Base-by-base conservation (phyloP, 2,888 invertebrate genomes). In the Drosophila limbata region DNA sequence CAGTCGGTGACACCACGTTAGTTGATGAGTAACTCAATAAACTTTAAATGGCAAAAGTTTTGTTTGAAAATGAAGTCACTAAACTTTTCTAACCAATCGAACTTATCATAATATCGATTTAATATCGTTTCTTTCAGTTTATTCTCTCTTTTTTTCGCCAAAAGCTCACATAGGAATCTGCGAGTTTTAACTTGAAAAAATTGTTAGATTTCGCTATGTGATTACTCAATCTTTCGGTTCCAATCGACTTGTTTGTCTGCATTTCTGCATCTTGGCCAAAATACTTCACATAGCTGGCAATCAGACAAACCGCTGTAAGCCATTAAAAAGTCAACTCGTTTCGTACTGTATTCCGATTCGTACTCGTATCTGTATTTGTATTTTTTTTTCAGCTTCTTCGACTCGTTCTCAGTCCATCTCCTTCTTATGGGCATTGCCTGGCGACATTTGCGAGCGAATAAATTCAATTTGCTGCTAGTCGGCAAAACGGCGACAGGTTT, bases 391-490 rank as follows among this genome's bases (percentile, higher is more conserved):
- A 45, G n/a, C 44, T 69, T 62, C 69, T 52, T 28, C 35, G n/a
- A 15, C 51, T 61, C 21, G 52, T 53, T 21, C 44, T 64, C 50
- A 62, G 61, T 56, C 31, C 53, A 39, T 40, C 62, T 76, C 44
- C 25, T 19, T 48, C 21, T 21, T 44, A 25, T 45, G 62, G 44
- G 37, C 72, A 74, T 74, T 65, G 69, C 48, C 62, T 65, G 79
- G 67, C 87, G 71, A 74, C 70, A 64, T 74, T 81, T 74, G 79
- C 79, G 64, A 84, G 88, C 83, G 79, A 84, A 88, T 84, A 88
- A 88, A 84, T 84, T 84, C 84, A 84, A 84, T 84, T 84, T 84
- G 88, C 84, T 70, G 84, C 73, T 68, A 82, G 68, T 83, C 75
- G 71, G 76, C 74, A 73, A 77, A 65, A 68, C 79, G 59, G 88